phyloP scores from a whole-genome alignment of 2,797 vertebrate genomes.

The Enteromius afrohamiltoni region DNA sequence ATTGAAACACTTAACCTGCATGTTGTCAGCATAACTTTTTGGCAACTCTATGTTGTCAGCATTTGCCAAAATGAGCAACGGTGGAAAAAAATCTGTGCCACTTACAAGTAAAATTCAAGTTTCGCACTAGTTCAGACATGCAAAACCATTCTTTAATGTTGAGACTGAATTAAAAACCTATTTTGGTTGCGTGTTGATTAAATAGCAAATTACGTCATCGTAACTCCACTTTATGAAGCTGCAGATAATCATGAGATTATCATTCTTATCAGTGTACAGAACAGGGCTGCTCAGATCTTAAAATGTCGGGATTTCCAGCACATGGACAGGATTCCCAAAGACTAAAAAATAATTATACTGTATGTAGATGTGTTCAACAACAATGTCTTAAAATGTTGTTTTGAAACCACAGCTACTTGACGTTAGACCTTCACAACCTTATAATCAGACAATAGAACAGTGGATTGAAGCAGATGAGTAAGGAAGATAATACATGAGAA shows the following conservation, averaged over 20 bases:
- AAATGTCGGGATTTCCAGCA: slow-evolving; percentile 35
- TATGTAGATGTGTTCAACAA: slow-evolving; percentile 27
- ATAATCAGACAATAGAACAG: not conserved
- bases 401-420: not conserved
- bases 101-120: not conserved
- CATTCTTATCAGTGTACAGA: not conserved
- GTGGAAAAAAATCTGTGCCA: not conserved
- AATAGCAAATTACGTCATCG: not conserved
- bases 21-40: slow-evolving; percentile 15
- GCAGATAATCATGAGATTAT: slow-evolving; percentile 10
- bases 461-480: not conserved
- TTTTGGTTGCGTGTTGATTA: not conserved
- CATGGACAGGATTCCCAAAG: slow-evolving; percentile 9
- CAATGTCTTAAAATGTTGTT: slow-evolving; percentile 8
- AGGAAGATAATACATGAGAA: not conserved
- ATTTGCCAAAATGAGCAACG: not conserved
- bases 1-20: slow-evolving; percentile 12
- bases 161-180: not conserved
- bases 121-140: not conserved
- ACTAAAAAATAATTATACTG: not conserved
- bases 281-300: slow-evolving; percentile 17
- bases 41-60: slow-evolving; percentile 19
- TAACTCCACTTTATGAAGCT: not conserved
- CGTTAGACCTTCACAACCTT: not conserved
- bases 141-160: not conserved